phyloP scores from a whole-genome alignment of 2,113 vertebrate genomes.

The Crotalus horridus region DNA sequence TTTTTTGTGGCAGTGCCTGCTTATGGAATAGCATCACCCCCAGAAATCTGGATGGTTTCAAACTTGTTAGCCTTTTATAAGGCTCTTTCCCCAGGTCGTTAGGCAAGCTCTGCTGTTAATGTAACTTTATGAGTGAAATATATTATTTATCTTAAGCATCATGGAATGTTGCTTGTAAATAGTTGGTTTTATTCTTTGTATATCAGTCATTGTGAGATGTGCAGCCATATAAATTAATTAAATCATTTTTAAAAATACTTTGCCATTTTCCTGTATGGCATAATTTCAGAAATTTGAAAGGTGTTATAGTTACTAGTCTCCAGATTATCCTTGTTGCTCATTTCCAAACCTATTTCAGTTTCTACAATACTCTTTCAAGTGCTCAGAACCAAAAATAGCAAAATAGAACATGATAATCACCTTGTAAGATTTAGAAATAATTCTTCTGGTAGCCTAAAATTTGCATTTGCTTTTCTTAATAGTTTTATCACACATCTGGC shows the following conservation, averaged over 20 bases:
- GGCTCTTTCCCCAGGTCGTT: not conserved
- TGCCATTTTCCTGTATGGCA: not conserved
- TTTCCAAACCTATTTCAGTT: not conserved
- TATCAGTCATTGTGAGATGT: not conserved
- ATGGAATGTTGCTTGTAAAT: not conserved
- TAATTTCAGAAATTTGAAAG: not conserved
- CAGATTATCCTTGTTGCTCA: not conserved
- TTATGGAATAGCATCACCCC: not conserved
- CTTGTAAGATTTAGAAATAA: not conserved
- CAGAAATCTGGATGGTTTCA: not conserved
- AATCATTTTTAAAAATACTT: not conserved
- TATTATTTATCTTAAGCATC: not conserved
- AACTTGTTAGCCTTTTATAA: not conserved
- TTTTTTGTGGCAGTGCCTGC: not conserved
- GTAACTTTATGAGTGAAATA: not conserved
- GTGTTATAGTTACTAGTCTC: not conserved
- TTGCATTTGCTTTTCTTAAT: not conserved
- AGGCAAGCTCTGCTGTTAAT: not conserved
- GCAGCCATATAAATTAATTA: not conserved
- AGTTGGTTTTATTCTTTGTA: not conserved
- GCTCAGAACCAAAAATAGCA: not conserved
- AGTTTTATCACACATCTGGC: not conserved
- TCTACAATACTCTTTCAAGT: not conserved
- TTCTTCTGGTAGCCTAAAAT: not conserved
- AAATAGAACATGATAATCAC: not conserved